These are phyloP conservation scores for Macrocentrus cingulum DNA, from an alignment of 1,140 invertebrate species.

Conservation along the genomic window DNA sequence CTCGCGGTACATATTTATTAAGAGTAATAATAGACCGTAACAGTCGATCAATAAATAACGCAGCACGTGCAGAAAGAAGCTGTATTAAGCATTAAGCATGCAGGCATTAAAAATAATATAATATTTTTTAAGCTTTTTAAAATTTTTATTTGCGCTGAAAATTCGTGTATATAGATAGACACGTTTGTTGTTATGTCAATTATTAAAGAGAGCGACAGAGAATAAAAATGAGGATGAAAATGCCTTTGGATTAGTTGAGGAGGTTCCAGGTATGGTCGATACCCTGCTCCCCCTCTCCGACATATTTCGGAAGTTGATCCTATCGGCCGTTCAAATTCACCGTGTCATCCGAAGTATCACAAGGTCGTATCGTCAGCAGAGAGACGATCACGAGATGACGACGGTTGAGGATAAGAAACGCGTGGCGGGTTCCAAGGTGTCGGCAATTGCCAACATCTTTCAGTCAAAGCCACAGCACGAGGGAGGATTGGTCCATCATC, in stretches of 20 bases:
- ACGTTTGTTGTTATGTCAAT: not conserved
- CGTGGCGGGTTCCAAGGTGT: conserved; percentile 77
- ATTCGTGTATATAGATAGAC: too few species aligned
- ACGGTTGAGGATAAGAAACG: conserved; percentile 73
- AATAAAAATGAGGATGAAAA: conserved; percentile 11
- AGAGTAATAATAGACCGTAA: conserved; percentile 23
- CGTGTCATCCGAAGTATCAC: conserved; percentile 17
- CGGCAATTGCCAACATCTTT: conserved; percentile 88
- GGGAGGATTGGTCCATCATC: conserved; percentile 19
- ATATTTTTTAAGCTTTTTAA: too few species aligned
- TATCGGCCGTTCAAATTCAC: conserved; percentile 20
- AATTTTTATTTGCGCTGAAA: too few species aligned
- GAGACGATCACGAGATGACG: conserved; percentile 39
- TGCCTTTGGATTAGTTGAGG: conserved; percentile 20
- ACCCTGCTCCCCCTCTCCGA: conserved; percentile 22
- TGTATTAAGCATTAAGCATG: conserved; percentile 1
- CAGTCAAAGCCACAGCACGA: conserved; percentile 64
- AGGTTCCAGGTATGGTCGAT: conserved; percentile 28
- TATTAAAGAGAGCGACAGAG: not conserved
- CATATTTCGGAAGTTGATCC: conserved; percentile 23
- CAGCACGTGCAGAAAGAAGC: conserved; percentile 15
- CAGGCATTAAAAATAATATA: too few species aligned
- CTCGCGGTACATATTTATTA: conserved; percentile 17
- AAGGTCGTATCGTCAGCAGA: conserved; percentile 18
- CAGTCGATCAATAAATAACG: conserved; percentile 27